Evolutionary conservation across 2,113 vertebrate genomes (phyloP), one percentile per base, ranked within the genome.

Genomic region (Eolophus roseicapilla): DNA sequence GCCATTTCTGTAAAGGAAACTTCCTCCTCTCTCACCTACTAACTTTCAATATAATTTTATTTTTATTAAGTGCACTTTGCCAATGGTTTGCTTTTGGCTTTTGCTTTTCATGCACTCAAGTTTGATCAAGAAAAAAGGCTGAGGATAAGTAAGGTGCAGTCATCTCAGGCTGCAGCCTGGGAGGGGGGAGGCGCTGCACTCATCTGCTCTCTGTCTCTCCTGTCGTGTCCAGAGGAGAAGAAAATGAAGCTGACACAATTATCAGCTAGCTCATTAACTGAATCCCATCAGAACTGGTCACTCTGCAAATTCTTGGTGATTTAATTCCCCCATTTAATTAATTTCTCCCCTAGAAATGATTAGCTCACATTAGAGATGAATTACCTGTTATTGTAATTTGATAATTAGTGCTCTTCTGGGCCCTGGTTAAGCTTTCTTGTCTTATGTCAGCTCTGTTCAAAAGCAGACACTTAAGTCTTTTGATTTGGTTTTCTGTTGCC

Each of bases 321-420:
- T 93, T 73, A 93, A 87, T 89, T 95, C 57, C 47, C 65, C 28
- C 17, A 17, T 57, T 93, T 96, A 95, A 93, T 96, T 92, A 87
- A 86, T 79, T 84, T 43, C 77, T 84, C 27, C 43, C 17, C 31
- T 63, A 84, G 49, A 93, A 92, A 78, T 33, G 3, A 94, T 87
- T 90, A 89, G 74, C n/a, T 86, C 23, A 63, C 74, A 87, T 96
- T 91, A 93, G 70, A 92, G 74, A 52, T 16, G 11, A 95, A 93
- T 96, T 94, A 62, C 65, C n/a, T 79, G 70, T 46, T 93, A 49
- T n/a, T n/a, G n/a, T n/a, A n/a, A 43, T 93, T 65, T 85, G 77
- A 83, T 88, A 86, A 93, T 90, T 70, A 86, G 59, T 55, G 43
- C 9, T 81, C 57, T 90, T 78, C 62, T 43, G 81, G 81, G 53